Conservation (phyloP, 2,797 vertebrate genomes). For the Danio jaintianensis region DNA sequence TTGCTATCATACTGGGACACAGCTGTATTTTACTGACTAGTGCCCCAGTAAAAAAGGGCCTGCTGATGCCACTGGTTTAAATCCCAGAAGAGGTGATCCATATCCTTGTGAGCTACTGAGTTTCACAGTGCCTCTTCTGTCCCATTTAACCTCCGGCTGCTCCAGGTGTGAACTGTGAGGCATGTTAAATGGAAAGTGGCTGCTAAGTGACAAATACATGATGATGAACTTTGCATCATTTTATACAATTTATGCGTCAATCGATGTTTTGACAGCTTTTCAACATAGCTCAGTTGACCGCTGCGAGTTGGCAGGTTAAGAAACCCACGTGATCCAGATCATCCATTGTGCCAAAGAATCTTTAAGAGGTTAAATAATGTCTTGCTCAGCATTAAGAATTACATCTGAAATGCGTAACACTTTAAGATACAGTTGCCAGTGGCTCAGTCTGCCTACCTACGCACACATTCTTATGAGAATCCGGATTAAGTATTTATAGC, state of each 20-base stretch:
- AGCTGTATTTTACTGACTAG: too few species aligned
- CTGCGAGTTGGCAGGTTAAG: slow-evolving; percentile 30
- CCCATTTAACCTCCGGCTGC: background rate
- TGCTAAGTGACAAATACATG: background rate
- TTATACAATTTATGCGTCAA: slow-evolving; percentile 14
- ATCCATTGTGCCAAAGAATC: background rate
- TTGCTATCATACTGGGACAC: too few species aligned
- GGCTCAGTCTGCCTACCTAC: slow-evolving; percentile 18
- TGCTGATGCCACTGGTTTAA: background rate
- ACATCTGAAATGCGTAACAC: slow-evolving; percentile 21
- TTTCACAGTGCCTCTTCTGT: background rate
- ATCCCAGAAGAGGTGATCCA: background rate
- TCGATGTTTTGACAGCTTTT: slow-evolving; percentile 17
- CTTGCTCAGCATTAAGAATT: slow-evolving; percentile 35
- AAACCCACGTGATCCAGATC: background rate
- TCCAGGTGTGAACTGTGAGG: slow-evolving; percentile 4
- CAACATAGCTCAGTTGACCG: background rate
- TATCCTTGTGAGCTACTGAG: background rate
- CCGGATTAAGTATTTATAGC: slow-evolving; percentile 39
- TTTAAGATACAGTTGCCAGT: slow-evolving; percentile 17
- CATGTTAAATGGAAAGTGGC: slow-evolving; percentile 8
- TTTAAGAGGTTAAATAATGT: background rate
- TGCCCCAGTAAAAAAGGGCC: too few species aligned
- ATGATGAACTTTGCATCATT: slow-evolving; percentile 5
- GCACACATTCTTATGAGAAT: slow-evolving; percentile 17